Base-by-base conservation (phyloP, 2,888 invertebrate genomes). In the Megastigmus dorsalis region DNA sequence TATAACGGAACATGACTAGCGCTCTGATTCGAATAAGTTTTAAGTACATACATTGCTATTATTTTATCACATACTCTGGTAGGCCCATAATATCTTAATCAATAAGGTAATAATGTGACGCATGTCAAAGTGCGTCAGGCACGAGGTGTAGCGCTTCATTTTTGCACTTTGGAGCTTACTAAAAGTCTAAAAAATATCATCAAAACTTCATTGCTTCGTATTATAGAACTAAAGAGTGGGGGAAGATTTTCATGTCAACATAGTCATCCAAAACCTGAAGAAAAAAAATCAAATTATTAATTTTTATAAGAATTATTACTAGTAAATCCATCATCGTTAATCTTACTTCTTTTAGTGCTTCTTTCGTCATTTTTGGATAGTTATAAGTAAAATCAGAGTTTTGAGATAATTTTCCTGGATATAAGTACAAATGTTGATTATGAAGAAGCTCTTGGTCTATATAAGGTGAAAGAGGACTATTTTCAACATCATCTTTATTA, bases 391-490 rank as follows among this genome's bases (percentile, higher is more conserved):
- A 93, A 43, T 93, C 92, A 72, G 89, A 84, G 41, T 89, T 82
- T 83, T 90, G 90, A 7, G 79, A 57, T 48, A 96, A 88, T 87
- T 93, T 93, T 73, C 88, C 85, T 3, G 93, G 93, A 87, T 94
- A 92, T 79, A 97, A 89, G 82, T 93, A 91, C 77, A 97, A 90
- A 86, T 95, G 94, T 83, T 93, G 93, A 87, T 95, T 94, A 82
- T 94, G 92, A 77, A 97, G 90, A 80, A 95, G 90, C 85, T 97
- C 96, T 79, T 93, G 92, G 80, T 95, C 94, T 84, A 97, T 93
- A 84, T 94, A 95, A 0, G 97, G 97, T 75, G 95, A 95, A 0
- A 97, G 90, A 1, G 97, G 97, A 20, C 97, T 95, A 89, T 96
- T 97, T 77, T 90, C 89, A 30, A 97, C 92, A 52, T 90, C 90